Conservation (phyloP, 2,888 invertebrate species). For the Dorcus hopei region DNA sequence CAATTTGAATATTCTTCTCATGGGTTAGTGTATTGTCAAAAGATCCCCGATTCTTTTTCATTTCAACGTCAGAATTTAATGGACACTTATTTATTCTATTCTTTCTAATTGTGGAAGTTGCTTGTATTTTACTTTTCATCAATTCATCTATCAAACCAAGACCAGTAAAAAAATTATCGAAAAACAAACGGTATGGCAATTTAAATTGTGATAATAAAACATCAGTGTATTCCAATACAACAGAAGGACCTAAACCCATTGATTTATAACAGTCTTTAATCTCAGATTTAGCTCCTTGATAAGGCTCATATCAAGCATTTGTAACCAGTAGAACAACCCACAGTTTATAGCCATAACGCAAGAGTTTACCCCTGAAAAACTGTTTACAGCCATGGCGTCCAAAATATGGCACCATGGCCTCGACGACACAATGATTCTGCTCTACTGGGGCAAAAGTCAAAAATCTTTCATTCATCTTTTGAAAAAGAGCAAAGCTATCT, state of each 20-base stretch:
- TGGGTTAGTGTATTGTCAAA: not conserved
- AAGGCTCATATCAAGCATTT: conserved; percentile 31
- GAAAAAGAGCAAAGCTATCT: conserved; percentile 28
- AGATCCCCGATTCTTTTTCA: conserved; percentile 12
- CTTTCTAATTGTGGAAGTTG: conserved; percentile 15
- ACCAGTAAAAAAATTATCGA: conserved; percentile 20
- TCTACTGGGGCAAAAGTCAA: conserved; percentile 25
- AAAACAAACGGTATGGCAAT: conserved; percentile 10
- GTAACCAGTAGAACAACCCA: conserved; percentile 33
- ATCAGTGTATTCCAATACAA: conserved; percentile 9
- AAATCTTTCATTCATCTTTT: conserved; percentile 26
- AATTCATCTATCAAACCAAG: conserved; percentile 10
- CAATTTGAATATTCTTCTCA: no score
- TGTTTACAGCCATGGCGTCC: conserved; percentile 37
- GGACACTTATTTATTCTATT: conserved; percentile 10
- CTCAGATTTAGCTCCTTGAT: conserved; percentile 27
- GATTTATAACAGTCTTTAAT: conserved; percentile 19
- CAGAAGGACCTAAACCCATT: conserved; percentile 19
- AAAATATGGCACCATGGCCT: conserved; percentile 36
- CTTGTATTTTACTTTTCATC: conserved; percentile 2
- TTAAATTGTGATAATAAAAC: not conserved
- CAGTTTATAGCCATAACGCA: conserved; percentile 32
- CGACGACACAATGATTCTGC: not conserved
- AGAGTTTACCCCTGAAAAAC: conserved; percentile 33
- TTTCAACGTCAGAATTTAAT: not conserved